Evolutionary conservation across 1,140 invertebrate genomes (phyloP), one percentile per base, ranked within the genome.

Genomic region (Ooceraea biroi): DNA sequence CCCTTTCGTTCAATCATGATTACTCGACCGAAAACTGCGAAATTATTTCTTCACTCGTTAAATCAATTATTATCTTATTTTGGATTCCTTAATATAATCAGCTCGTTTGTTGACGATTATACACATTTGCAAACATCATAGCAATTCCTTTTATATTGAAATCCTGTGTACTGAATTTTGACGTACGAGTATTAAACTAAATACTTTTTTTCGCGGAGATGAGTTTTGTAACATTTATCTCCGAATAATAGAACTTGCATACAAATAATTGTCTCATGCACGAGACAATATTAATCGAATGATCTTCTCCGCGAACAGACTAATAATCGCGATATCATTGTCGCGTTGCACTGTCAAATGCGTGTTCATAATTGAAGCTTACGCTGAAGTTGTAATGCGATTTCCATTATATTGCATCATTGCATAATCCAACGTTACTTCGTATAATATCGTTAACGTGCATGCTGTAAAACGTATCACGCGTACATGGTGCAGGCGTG

Each of bases 361-460:
- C 1, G n/a, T 5, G 41, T 80, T 57, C 76, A 69, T 78, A 78
- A 78, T 69, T 55, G 48, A 80, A 69, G 50, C 50, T 80, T 58
- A 46, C 25, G 65, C 36, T 30, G 30, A 66, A 77, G 30, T 77
- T 77, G 76, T 71, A 80, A 80, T 46, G 12, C n/a, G 66, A 80
- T 80, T 80, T 50, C 50, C 52, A 71, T 71, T 80, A 80, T 22
- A 71, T 80, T 46, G 50, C 76, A 44, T 27, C 50, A 69, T 57
- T 78, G 36, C 65, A 41, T 46, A 80, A 69, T 80, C 25, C 52
- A 17, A 36, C 65, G 50, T 71, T 69, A 46, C 76, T 71, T 71
- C n/a, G 60, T 44, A 65, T 71, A 80, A 80, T 71, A 80, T 80
- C 52, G 41, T 46, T 80, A 80, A 27, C 76, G 50, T 22, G 50